These are phyloP conservation scores for Edolisoma coerulescens DNA, from an alignment of 2,113 vertebrate species.

Conservation along the genomic window DNA sequence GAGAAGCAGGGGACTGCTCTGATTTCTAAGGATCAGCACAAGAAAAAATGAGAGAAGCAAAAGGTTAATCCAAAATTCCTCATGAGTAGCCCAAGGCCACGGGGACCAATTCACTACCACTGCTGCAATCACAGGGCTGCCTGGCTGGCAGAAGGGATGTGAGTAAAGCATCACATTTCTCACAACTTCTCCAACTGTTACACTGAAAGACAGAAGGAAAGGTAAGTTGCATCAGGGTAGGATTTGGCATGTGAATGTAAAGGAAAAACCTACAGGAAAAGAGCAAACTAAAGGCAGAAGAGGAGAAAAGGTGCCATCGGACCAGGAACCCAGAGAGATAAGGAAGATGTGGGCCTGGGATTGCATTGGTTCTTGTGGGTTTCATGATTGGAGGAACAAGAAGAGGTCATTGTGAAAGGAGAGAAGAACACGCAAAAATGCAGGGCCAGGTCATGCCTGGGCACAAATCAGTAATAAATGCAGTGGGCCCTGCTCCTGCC, in stretches of 20 bases:
- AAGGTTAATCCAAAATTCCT: conserved; percentile 5
- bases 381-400: rapidly evolving
- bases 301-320: neutral
- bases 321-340: neutral
- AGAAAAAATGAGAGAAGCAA: neutral
- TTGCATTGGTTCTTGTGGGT: neutral
- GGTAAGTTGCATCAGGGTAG: neutral
- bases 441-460: neutral
- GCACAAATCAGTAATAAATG: neutral
- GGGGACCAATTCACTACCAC: neutral
- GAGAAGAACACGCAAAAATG: neutral
- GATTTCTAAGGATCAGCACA: neutral
- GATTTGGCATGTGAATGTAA: neutral
- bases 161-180: conserved; percentile 16
- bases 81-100: neutral
- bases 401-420: neutral
- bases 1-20: neutral
- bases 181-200: conserved; percentile 18
- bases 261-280: neutral
- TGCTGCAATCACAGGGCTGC: neutral
- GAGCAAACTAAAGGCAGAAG: neutral
- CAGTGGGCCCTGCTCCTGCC: neutral
- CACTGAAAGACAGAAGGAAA: conserved; percentile 7
- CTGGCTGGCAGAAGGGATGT: conserved; percentile 18
- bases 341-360: neutral